Evolutionary conservation across 2,888 invertebrate genomes (phyloP), one percentile per base, ranked within the genome.

Genomic region (Caenorhabditis imperialis): DNA sequence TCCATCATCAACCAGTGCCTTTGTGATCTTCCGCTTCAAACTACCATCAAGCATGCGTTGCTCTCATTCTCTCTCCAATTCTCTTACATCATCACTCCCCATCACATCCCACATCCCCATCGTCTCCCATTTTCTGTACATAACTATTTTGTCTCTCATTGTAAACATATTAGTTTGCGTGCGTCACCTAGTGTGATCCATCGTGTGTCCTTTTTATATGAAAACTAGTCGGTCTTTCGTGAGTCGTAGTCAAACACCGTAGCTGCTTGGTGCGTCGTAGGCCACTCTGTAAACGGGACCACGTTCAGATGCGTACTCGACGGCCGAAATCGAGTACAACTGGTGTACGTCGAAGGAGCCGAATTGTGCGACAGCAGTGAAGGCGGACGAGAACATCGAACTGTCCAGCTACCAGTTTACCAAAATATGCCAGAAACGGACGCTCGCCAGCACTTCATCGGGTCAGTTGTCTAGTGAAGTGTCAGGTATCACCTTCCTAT

Each of bases 261-360:
- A n/a, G n/a, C n/a, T n/a, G n/a, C n/a, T n/a, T n/a, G n/a, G n/a
- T n/a, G n/a, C n/a, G n/a, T n/a, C n/a, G 30, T 30, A 10, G 6
- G 30, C 30, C 30, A 30, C 10, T 30, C 10, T 30, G 30, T 7
- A 10, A 10, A 6, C 30, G 6, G 10, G 30, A 30, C 7, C 6
- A 30, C 30, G 30, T 30, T 83, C 89, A 96, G 95, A 96, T 91
- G 97, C 96, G 18, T 97, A 97, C 90, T 96, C 96, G 4, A 96
- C 96, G 75, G 78, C 75, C 50, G 79, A 80, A 35, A 69, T 82
- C 61, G 77, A 76, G 45, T 82, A 81, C 61, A 61, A 75, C 23
- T 81, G 80, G 82, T 82, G 81, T 67, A 70, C 75, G 3, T 42
- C 51, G 54, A 71, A 63, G 62, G 69, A 76, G 47, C 54, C 48